Base-by-base conservation (phyloP, 2,797 vertebrate genomes). In the Protonibea diacanthus region DNA sequence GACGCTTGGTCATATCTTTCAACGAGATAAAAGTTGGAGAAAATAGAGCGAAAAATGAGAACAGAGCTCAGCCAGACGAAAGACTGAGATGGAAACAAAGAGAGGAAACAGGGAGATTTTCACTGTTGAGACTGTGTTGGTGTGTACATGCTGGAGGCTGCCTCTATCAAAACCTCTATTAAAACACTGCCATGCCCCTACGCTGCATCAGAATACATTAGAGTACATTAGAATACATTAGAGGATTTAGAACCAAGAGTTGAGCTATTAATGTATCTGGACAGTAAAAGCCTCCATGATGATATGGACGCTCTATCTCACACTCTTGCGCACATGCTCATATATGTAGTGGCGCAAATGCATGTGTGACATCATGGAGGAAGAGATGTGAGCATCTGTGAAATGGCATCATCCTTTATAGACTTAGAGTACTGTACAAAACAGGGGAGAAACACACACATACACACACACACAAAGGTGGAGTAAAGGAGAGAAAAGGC, bases 161-260 rank as follows among this genome's bases (percentile, higher is more conserved):
- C 86, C 84, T 87, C 80, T 86, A 83, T 91, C 86, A 89, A 82
- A 89, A 91, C 86, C 84, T 87, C 90, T 89, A 92, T 92, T 90
- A 93, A 91, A 94, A 90, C 89, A 85, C 86, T 85, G 82, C 84
- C 86, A 81, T 89, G 83, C 69, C 84, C 85, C 66, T 80, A 84
- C 0, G 57, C 85, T 81, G 89, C 88, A 89, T 93, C 90, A 82
- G 91, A 94, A 94, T 93, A 92, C 91, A 93, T 93, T 93, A 93
- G 84, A 89, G 92, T 91, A 91, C 93, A 93, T 94, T 92, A 92
- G 86, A 93, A 93, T 93, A 93, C 91, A 93, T 93, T 89, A 94
- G 88, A 89, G 90, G 92, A 85, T 93, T 94, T 92, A 92, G 93
- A 89, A 88, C 85, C 88, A 88, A 58, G 83, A 87, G 81, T 88